Evolutionary conservation across 2,888 invertebrate species (phyloP).

Genomic region (Octonoba sinensis): DNA sequence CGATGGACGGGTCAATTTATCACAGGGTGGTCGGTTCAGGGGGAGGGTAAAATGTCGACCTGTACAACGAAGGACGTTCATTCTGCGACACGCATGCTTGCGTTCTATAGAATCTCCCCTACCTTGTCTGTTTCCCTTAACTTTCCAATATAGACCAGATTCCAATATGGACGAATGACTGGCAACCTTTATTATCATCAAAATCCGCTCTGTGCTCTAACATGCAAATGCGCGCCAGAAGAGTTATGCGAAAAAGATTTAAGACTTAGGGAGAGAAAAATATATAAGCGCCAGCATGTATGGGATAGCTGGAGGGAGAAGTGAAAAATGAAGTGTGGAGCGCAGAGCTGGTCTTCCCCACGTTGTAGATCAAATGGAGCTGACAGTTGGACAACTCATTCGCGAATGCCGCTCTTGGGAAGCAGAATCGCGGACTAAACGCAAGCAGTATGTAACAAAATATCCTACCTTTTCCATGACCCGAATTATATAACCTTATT

Average conservation of each 20-base stretch:
- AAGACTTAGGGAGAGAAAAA: constrained; percentile 7
- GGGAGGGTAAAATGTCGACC: constrained; percentile 43
- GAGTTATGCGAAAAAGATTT: constrained; percentile 60
- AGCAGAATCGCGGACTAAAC: too few species aligned
- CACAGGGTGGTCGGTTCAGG: constrained; percentile 28
- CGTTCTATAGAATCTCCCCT: constrained; percentile 35
- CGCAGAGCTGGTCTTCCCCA: background rate
- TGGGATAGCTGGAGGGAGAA: constrained; percentile 20
- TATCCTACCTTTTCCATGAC: too few species aligned
- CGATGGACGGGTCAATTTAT: constrained; percentile 64
- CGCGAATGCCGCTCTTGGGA: background rate
- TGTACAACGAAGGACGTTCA: constrained; percentile 60
- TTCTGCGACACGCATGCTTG: constrained; percentile 60
- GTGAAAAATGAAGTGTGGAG: constrained; percentile 43
- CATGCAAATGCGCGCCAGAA: constrained; percentile 42
- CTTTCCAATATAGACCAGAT: constrained; percentile 58
- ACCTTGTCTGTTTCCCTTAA: constrained; percentile 56
- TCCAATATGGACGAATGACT: constrained; percentile 63
- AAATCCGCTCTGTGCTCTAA: constrained; percentile 31
- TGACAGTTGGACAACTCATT: constrained; percentile 32
- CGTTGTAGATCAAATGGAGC: constrained; percentile 12
- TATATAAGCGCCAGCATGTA: constrained; percentile 11
- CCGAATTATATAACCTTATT: too few species aligned
- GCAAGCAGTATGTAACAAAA: too few species aligned
- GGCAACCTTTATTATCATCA: constrained; percentile 58